Percentiles rank a stretch among this genome's conserved stretches.
phyloP scores from a whole-genome alignment of 2,888 invertebrate species.

The Mythimna albipuncta region DNA sequence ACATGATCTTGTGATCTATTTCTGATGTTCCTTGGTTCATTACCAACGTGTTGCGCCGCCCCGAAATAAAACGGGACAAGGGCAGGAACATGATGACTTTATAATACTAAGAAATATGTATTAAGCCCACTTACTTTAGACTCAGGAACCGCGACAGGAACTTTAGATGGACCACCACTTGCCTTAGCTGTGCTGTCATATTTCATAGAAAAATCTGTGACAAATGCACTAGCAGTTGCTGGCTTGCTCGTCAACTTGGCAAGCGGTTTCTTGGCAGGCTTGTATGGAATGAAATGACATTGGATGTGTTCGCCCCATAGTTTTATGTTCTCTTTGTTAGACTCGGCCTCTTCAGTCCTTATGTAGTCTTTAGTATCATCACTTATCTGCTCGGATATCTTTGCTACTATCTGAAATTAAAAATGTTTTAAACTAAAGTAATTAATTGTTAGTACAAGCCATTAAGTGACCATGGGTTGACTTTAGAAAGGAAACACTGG shows the following conservation, averaged over 20 bases:
- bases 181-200: slow-evolving; percentile 69
- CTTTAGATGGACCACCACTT: slow-evolving; percentile 47
- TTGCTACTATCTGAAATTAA: slow-evolving; percentile 83
- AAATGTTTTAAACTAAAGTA: not conserved
- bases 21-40: too few species aligned
- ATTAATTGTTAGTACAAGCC: not conserved
- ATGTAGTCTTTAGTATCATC: slow-evolving; percentile 87
- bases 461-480: too few species aligned
- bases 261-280: slow-evolving; percentile 80
- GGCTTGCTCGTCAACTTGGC: slow-evolving; percentile 82
- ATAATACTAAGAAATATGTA: not conserved
- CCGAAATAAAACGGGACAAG: too few species aligned
- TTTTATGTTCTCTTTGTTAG: slow-evolving; percentile 79
- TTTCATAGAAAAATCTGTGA: slow-evolving; percentile 89
- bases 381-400: slow-evolving; percentile 84
- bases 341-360: slow-evolving; percentile 76
- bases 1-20: too few species aligned
- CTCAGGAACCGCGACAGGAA: slow-evolving; percentile 61
- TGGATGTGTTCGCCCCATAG: slow-evolving; percentile 87
- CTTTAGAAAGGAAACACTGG: too few species aligned
- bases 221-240: slow-evolving; percentile 80
- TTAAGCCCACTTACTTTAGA: slow-evolving; percentile 74
- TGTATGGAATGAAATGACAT: slow-evolving; percentile 83
- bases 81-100: not conserved
- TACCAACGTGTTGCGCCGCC: too few species aligned